Percentiles rank a stretch among this genome's conserved stretches.
phyloP scores from a whole-genome alignment of 1,140 invertebrate genomes.

The Saccostrea cuccullata region DNA sequence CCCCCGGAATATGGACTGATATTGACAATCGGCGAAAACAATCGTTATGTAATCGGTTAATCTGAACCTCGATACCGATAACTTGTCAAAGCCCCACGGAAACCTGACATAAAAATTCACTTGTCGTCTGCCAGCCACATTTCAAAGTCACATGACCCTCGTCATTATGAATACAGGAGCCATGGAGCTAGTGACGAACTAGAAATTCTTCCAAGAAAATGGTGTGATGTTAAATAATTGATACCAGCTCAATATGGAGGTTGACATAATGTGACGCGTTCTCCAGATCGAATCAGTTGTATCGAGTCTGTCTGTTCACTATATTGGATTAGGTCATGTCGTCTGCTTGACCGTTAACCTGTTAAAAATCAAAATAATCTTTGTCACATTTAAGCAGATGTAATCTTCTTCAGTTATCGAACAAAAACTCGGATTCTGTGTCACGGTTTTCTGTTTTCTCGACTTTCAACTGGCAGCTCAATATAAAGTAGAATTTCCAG shows the following conservation, averaged over 20 bases:
- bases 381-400: not conserved
- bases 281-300: not conserved
- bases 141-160: constrained; percentile 29
- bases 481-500: not conserved
- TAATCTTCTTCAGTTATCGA: constrained; percentile 10
- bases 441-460: not conserved
- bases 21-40: constrained; percentile 21
- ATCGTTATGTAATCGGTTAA: constrained; percentile 29
- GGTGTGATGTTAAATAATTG: constrained; percentile 36
- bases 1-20: constrained; percentile 22
- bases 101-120: constrained; percentile 30
- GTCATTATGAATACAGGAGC: constrained; percentile 26
- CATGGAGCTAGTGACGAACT: constrained; percentile 25
- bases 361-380: not conserved
- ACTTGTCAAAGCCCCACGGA: constrained; percentile 31
- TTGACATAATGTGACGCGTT: constrained; percentile 31
- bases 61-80: constrained; percentile 17
- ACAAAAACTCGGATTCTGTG: not conserved
- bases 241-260: constrained; percentile 30
- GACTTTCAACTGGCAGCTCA: not conserved
- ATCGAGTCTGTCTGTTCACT: not conserved
- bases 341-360: constrained; percentile 20
- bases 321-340: not conserved
- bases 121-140: constrained; percentile 34
- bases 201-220: constrained; percentile 36